Evolutionary conservation across 2,797 vertebrate genomes (phyloP).

Genomic region (Phrynocephalus vlangalii): DNA sequence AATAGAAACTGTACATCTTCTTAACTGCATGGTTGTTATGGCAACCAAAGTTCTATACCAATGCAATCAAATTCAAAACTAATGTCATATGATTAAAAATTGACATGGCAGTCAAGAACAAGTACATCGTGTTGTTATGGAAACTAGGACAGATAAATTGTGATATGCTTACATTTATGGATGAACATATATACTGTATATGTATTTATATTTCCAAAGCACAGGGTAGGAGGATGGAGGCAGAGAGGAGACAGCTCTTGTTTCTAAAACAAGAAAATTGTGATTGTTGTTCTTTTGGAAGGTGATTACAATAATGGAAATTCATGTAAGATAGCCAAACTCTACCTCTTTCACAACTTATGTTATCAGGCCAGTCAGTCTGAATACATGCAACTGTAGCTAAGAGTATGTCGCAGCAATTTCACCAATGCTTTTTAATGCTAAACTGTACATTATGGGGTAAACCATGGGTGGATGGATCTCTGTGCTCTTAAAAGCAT

Average conservation of each 20-base stretch:
- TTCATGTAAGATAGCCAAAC: background rate
- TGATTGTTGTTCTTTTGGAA: background rate
- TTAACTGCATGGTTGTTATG: slow-evolving; percentile 58
- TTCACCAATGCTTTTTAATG: background rate
- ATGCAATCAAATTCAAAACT: slow-evolving; percentile 60
- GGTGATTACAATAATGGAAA: background rate
- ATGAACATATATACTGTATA: background rate
- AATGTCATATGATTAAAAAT: slow-evolving; percentile 59
- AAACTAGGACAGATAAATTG: slow-evolving; percentile 65
- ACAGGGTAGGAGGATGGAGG: background rate
- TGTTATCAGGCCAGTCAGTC: background rate
- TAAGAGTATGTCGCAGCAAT: background rate
- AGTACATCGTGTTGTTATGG: slow-evolving; percentile 51
- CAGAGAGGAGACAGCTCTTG: background rate
- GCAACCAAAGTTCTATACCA: slow-evolving; percentile 55
- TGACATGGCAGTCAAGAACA: slow-evolving; percentile 54
- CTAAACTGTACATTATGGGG: background rate
- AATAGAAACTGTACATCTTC: slow-evolving; percentile 1
- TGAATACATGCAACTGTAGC: background rate
- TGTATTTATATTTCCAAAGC: background rate
- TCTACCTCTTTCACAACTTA: background rate
- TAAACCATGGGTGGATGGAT: too few relatives aligned
- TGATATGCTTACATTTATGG: slow-evolving; percentile 52
- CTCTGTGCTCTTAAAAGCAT: background rate
- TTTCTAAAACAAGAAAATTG: background rate